Evolutionary conservation across 2,113 vertebrate species (phyloP).

Genomic region (Corvus hawaiiensis): DNA sequence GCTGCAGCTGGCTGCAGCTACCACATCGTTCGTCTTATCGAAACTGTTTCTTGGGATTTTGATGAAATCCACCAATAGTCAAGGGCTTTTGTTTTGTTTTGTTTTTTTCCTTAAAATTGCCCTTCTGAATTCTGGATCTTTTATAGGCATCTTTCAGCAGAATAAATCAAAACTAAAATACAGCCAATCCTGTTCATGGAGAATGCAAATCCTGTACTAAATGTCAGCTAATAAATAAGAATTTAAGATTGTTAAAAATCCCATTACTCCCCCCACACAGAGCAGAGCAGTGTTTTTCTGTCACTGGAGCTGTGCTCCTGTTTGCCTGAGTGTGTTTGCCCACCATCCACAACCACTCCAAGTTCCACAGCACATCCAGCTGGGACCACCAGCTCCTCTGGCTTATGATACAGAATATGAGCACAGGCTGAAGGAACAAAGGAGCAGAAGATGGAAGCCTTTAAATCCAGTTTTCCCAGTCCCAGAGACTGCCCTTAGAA

Average conservation of each 20-base stretch:
- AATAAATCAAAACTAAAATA: not conserved
- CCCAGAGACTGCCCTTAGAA: not conserved
- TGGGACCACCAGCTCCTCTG: not conserved
- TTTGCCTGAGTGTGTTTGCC: not conserved
- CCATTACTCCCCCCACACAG: not conserved
- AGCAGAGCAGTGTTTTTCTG: not conserved
- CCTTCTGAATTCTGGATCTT: not conserved
- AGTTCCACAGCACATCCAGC: not conserved
- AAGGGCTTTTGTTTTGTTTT: not conserved
- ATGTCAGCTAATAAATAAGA: not conserved
- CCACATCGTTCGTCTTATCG: fast-evolving
- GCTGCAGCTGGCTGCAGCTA: not conserved
- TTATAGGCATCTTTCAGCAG: not conserved
- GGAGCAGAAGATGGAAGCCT: not conserved
- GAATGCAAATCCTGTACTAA: not conserved
- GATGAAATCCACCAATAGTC: not conserved
- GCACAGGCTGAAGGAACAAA: not conserved
- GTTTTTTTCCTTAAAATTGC: not conserved
- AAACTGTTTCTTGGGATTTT: not conserved
- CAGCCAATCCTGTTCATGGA: not conserved
- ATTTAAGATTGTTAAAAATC: not conserved
- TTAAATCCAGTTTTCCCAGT: not conserved
- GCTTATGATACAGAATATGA: not conserved
- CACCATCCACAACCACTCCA: not conserved
- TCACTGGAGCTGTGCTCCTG: not conserved